Base-by-base conservation (phyloP, 2,113 vertebrate genomes). In the Acanthisitta chloris region DNA sequence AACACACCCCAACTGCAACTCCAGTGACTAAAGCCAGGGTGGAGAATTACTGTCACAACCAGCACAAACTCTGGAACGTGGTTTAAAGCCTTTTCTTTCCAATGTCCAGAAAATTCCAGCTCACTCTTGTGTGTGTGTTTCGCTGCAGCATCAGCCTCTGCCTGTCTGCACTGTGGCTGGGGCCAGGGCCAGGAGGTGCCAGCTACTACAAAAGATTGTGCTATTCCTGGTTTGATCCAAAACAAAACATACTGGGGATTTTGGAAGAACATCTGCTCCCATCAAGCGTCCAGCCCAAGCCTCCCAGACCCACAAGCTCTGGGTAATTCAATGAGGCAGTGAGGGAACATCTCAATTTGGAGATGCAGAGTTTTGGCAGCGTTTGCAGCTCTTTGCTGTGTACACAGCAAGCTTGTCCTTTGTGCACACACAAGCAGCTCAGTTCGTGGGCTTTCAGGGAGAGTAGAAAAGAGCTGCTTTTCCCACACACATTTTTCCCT, bases 191-290 rank as follows among this genome's bases (percentile, higher is more conserved):
- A 76, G 78, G 78, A 97, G 90, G 54, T 94, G 90, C 81, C 92
- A 95, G 89, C 77, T 92, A 88, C 87, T 91, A 82, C 78, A 69
- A 73, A 85, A 65, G 58, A 82, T 52, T 82, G 20, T 65, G 84
- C 81, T 95, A 73, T 93, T 95, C 82, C 84, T 61, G 66, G 29
- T 86, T 87, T 76, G 23, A 95, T 92, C 48, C 82, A 83, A 95
- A 89, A 76, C 84, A 91, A 95, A 96, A 58, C 29, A 5, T 28
- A 9, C 91, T 77, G 49, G 81, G 91, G 87, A 94, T 77, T 85
- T 94, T 88, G 91, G 87, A 77, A 82, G 87, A 96, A 95, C 81
- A 87, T 92, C 95, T 94, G 70, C 80, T 92, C 81, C 74, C 70
- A 73, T 55, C 73, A 8, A 81, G 55, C 52, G 69, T 38, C 65